phyloP scores from a whole-genome alignment of 2,888 invertebrate genomes.

The Diploptera punctata region DNA sequence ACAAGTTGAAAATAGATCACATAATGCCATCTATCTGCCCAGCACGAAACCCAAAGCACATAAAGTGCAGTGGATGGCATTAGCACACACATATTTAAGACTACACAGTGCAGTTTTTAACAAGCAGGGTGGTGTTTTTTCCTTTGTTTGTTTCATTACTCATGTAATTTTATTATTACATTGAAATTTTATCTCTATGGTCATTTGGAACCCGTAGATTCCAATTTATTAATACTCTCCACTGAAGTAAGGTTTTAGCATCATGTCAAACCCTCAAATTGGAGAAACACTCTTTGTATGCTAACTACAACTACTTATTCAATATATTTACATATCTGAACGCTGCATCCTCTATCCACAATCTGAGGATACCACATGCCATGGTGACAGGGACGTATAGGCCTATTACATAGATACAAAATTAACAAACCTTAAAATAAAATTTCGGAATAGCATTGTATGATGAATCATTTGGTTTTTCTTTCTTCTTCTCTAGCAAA shows the following conservation, averaged over 20 bases:
- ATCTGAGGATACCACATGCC: neutral
- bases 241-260: neutral
- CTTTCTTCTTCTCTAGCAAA: constrained; percentile 57
- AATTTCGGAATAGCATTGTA: constrained; percentile 75
- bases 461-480: constrained; percentile 54
- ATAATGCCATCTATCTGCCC: too few relatives aligned
- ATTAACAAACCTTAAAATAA: constrained; percentile 53
- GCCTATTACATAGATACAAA: neutral
- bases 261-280: neutral
- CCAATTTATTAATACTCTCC: neutral
- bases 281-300: neutral
- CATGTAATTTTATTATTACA: too few relatives aligned
- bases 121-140: too few relatives aligned
- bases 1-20: too few relatives aligned
- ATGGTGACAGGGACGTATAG: neutral
- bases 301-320: neutral
- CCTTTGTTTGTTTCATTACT: too few relatives aligned
- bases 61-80: too few relatives aligned
- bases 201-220: too few relatives aligned
- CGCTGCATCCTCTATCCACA: neutral
- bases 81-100: too few relatives aligned
- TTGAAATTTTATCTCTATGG: too few relatives aligned
- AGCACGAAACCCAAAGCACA: too few relatives aligned
- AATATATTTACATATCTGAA: too few relatives aligned
- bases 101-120: too few relatives aligned